Percentiles rank a stretch among this genome's conserved stretches.
These are phyloP conservation scores for Dipodomys spectabilis DNA, from an alignment of 2,113 vertebrate species.

Conservation along the genomic window DNA sequence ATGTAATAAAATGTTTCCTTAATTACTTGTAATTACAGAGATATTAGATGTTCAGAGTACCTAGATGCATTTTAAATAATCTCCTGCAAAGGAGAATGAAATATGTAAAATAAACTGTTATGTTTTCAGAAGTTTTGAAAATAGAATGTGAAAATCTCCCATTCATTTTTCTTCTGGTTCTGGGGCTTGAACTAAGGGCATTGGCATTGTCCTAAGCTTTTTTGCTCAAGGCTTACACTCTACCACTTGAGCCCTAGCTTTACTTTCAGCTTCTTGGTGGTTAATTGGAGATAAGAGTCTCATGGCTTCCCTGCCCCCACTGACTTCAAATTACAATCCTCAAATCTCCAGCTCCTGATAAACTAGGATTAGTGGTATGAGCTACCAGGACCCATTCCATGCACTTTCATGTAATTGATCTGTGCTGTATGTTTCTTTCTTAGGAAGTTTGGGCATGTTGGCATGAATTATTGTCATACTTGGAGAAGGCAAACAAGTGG, in stretches of 20 bases:
- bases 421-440: slow-evolving; percentile 20
- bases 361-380: too few species aligned
- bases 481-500: slow-evolving; percentile 95
- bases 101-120: slow-evolving; percentile 11
- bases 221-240: too few species aligned
- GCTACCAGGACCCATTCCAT: too few species aligned
- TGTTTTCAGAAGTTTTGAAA: slow-evolving; percentile 43
- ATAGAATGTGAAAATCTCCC: background rate
- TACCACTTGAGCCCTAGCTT: too few species aligned
- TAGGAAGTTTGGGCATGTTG: slow-evolving; percentile 99
- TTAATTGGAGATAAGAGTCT: too few species aligned
- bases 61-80: slow-evolving; percentile 35
- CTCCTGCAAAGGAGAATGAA: background rate
- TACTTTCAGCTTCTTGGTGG: too few species aligned
- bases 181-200: too few species aligned
- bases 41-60: slow-evolving; percentile 17
- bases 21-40: slow-evolving; percentile 58
- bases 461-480: slow-evolving; percentile 94
- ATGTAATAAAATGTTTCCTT: slow-evolving; percentile 55
- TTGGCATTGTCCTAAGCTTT: too few species aligned
- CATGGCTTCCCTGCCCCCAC: too few species aligned
- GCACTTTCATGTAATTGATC: background rate
- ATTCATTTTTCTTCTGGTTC: background rate
- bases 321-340: too few species aligned
- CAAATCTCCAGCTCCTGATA: too few species aligned